Conservation (phyloP, 2,888 invertebrate genomes). For the Synanthedon formicaeformis region DNA sequence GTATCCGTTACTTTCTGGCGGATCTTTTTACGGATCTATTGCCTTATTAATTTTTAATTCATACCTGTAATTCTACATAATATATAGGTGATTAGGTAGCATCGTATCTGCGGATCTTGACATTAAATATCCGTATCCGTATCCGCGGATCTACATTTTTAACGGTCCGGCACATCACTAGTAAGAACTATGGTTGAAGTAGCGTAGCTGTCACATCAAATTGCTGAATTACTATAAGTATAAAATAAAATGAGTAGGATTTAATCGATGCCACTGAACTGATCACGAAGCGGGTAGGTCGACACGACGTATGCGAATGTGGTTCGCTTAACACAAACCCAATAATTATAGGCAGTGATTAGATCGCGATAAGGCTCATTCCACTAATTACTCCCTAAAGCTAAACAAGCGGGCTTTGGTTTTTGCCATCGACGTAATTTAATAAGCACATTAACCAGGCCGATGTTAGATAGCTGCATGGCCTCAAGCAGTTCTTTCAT, state of each 20-base stretch:
- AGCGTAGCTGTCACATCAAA: not conserved
- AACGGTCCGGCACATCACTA: no score
- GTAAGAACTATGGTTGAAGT: not conserved
- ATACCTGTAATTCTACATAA: no score
- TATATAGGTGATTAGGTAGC: no score
- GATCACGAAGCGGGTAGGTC: not conserved
- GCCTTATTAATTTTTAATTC: no score
- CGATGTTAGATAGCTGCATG: constrained; percentile 56
- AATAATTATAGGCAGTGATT: constrained; percentile 64
- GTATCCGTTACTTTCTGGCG: no score
- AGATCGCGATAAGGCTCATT: constrained; percentile 61
- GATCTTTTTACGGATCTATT: no score
- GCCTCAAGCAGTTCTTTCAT: constrained; percentile 46
- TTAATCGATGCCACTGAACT: constrained; percentile 2
- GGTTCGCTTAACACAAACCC: constrained; percentile 33
- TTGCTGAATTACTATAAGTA: not conserved
- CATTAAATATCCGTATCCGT: no score
- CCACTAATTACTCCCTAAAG: constrained; percentile 70
- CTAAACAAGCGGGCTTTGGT: constrained; percentile 51
- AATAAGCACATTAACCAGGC: constrained; percentile 65
- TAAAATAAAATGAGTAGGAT: not conserved
- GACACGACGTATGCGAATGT: constrained; percentile 15
- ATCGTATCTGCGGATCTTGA: no score
- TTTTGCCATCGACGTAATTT: constrained; percentile 67
- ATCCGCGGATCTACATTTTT: no score